Conservation (phyloP, 2,797 vertebrate genomes). For the Neosilurus mollespiculum region DNA sequence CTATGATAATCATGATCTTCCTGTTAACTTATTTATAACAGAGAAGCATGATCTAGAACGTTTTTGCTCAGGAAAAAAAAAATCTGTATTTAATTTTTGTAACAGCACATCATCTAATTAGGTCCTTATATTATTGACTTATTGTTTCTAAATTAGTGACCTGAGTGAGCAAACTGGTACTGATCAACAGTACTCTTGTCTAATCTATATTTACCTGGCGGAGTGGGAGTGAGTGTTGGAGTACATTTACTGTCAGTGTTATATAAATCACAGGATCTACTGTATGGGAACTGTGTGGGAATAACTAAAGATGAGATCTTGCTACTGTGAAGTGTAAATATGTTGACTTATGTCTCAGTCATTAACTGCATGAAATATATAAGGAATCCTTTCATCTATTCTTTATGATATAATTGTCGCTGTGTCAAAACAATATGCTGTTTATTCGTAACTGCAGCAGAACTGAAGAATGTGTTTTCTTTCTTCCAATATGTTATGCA, state of each 20-base stretch:
- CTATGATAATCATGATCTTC: background rate
- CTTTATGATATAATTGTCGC: conserved; percentile 40
- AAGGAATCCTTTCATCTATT: conserved; percentile 45
- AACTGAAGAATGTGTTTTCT: background rate
- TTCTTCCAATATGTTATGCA: conserved; percentile 3
- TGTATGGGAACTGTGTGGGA: conserved; percentile 39
- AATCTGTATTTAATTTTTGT: conserved; percentile 19
- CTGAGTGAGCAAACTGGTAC: conserved; percentile 9
- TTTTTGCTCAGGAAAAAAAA: background rate
- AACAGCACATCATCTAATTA: conserved; percentile 19
- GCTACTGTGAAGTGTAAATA: conserved; percentile 38
- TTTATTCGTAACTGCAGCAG: background rate
- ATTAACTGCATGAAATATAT: conserved; percentile 35
- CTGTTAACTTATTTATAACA: background rate
- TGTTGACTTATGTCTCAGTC: conserved; percentile 41
- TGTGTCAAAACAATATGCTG: conserved; percentile 18
- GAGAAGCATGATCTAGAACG: background rate
- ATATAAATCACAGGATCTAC: conserved; percentile 44
- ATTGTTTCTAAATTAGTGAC: conserved; percentile 31
- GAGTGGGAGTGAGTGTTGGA: conserved; percentile 32
- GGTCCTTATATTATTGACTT: conserved; percentile 10
- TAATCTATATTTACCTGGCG: conserved; percentile 7
- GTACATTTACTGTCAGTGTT: conserved; percentile 23
- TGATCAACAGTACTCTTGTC: conserved; percentile 6
- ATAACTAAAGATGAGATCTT: conserved; percentile 37